Evolutionary conservation across 2,888 invertebrate species (phyloP), one percentile per base, ranked within the genome.

Genomic region (Catocala nupta): DNA sequence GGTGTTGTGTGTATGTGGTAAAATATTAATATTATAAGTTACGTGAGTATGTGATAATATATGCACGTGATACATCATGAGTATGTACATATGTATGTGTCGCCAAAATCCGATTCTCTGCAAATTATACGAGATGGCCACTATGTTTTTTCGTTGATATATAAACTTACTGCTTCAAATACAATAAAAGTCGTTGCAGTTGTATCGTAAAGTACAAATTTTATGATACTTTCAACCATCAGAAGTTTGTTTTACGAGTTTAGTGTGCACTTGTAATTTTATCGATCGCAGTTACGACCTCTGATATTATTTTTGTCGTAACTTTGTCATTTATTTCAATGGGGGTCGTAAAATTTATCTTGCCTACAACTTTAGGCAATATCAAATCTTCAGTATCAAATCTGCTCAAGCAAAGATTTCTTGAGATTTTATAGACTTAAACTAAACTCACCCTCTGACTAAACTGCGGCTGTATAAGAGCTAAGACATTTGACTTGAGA

Each of bases 151-250:
- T 2, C 36, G 8, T 47, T 16, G 47, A 47, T 47, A 7, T 10
- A 16, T 47, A 47, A 16, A 8, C 13, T 7, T 47, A 47, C 13
- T 12, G 45, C 9, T 44, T 16, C 44, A 65, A 68, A 71, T 67
- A 70, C 70, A 77, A 72, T 80, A 79, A 80, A 80, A 77, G 68
- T 73, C 73, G 67, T 66, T 73, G 68, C 76, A 71, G 62, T 70
- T 78, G 70, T 69, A 77, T 73, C 80, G 66, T 80, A 80, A 81
- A 77, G 59, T 61, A 72, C 59, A 61, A 68, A 69, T 79, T 78
- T 76, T 70, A 80, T 77, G 71, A 68, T 65, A 70, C 63, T 71
- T 73, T 71, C 70, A 73, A 70, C 67, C 56, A 68, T 72, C 65
- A 63, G 55, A 77, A 72, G 62, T 77, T 77, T 67, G 69, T 74